Base-by-base conservation (phyloP, 2,113 vertebrate genomes). In the Corynorhinus townsendii region DNA sequence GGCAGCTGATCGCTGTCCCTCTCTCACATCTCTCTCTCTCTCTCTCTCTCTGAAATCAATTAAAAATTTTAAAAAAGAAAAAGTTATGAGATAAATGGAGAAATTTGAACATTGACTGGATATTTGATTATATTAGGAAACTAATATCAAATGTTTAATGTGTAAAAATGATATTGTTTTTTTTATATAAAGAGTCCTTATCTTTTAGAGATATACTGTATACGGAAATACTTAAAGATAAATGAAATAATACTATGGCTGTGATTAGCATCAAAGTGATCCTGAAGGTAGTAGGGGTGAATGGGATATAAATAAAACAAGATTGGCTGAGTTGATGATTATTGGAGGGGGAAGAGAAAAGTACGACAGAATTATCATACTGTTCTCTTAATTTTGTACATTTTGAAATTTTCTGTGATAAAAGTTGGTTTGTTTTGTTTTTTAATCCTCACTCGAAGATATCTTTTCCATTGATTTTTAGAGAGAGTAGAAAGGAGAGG, bases 331-430 rank as follows among this genome's bases (percentile, higher is more conserved):
- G 15, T 9, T 83, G 35, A 76, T 93, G 54, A 40, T 20, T 80
- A 14, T 4, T 49, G 15, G n/a, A 26, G 7, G 4, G 7, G 0
- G 5, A 1, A 12, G 28, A 8, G 43, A 35, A 9, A 30, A 3
- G 52, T 33, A 81, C 49, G 38, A n/a, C 3, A 91, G 59, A 90
- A 45, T 47, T 62, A 84, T 54, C 64, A 75, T 54, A 54, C 20
- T 47, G 7, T 73, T 86, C 73, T 80, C 35, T 52, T 79, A 54
- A 82, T 54, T 92, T 68, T 35, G 24, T 64, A 15, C 79, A 85
- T 38, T 43, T 84, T 80, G 20, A 87, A 91, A 69, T 90, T 92
- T 91, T 95, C 68, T 11, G 17, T 89, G 89, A 79, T 62, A 86
- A 94, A 45, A 7, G 56, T 40, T 12, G 30, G 30, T 66, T 66